A percentile compares a stretch with the other conserved stretches of the same genome.
These are phyloP conservation scores for Lateolabrax maculatus DNA, from an alignment of 2,797 vertebrate genomes.

Conservation along the genomic window DNA sequence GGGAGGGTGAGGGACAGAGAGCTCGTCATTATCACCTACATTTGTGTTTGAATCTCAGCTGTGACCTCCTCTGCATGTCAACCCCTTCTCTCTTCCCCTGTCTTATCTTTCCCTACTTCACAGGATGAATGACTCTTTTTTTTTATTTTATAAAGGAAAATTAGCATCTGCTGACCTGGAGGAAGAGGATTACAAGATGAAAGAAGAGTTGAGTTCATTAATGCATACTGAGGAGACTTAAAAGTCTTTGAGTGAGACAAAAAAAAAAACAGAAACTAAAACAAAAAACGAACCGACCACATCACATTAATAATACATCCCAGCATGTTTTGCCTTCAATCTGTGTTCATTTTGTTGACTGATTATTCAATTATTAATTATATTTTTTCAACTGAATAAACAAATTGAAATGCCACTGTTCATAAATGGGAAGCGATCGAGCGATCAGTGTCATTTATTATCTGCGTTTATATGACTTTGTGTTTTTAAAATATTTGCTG, in stretches of 20 bases:
- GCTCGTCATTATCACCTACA: constrained; percentile 4
- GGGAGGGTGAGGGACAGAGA: constrained; percentile 1
- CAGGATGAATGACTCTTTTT: neutral
- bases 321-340: constrained; percentile 48
- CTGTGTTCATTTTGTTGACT: constrained; percentile 61
- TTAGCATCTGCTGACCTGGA: constrained; percentile 61
- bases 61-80: constrained; percentile 32
- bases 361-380: constrained; percentile 63
- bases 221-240: constrained; percentile 41
- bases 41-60: neutral
- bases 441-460: constrained; percentile 28
- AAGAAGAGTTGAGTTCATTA: constrained; percentile 61
- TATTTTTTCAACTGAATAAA: constrained; percentile 35
- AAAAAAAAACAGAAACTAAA: constrained; percentile 40
- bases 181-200: constrained; percentile 64
- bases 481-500: constrained; percentile 1
- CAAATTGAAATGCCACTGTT: constrained; percentile 59
- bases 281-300: constrained; percentile 42
- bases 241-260: constrained; percentile 48
- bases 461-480: neutral
- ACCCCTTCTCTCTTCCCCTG: constrained; percentile 22
- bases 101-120: constrained; percentile 6
- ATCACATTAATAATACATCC: constrained; percentile 56
- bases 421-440: constrained; percentile 44
- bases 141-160: constrained; percentile 38